phyloP scores from a whole-genome alignment of 2,113 vertebrate genomes.

The Otus sunia region DNA sequence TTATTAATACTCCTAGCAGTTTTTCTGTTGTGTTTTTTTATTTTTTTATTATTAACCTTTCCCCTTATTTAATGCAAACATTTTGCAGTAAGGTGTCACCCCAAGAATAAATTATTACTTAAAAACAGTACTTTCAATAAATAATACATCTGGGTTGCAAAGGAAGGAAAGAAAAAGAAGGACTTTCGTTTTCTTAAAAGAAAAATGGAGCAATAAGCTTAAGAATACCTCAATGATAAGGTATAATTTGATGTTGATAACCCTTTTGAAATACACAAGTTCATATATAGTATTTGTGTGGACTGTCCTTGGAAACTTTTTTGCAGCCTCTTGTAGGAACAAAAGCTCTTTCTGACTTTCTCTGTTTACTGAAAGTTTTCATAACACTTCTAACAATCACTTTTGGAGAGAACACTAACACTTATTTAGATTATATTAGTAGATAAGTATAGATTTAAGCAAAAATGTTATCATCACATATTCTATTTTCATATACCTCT shows the following conservation, averaged over 20 bases:
- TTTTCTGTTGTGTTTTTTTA: background rate
- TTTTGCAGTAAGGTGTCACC: background rate
- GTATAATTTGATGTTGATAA: background rate
- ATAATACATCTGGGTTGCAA: background rate
- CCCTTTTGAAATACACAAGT: background rate
- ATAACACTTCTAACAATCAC: background rate
- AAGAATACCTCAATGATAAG: background rate
- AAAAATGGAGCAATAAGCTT: background rate
- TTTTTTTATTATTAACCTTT: background rate
- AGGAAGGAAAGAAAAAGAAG: background rate
- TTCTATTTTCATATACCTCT: background rate
- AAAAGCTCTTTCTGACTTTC: background rate
- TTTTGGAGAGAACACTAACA: background rate
- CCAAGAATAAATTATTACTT: background rate
- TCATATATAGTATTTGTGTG: background rate
- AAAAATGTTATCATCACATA: background rate
- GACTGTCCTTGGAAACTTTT: background rate
- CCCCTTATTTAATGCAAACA: background rate
- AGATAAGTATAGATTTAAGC: background rate
- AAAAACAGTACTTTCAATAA: slow-evolving; percentile 11
- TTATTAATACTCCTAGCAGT: background rate
- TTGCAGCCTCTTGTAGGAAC: background rate
- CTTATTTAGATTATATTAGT: background rate
- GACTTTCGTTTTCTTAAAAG: background rate
- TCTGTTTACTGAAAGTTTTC: background rate